Evolutionary conservation across 23 tunicate species (phyloP).

Genomic region (Halocynthia aurantium): DNA sequence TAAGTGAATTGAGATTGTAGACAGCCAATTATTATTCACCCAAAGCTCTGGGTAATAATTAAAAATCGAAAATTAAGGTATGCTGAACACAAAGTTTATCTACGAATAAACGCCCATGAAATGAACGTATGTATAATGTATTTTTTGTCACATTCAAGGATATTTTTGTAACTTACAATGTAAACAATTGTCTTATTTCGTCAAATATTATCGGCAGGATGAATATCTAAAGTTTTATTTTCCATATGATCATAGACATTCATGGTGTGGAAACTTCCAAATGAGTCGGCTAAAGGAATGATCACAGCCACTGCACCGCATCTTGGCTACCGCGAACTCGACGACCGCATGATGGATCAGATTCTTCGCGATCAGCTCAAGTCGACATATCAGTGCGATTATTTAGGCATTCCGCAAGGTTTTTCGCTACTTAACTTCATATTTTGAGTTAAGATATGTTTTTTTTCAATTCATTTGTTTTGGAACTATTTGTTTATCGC

Average conservation of each 20-base stretch:
- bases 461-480: not conserved
- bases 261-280: conserved; percentile 78
- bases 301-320: conserved; percentile 56
- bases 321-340: conserved; percentile 37
- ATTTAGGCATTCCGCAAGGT: conserved; percentile 92
- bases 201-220: not conserved
- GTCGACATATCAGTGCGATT: conserved; percentile 75
- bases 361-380: conserved; percentile 64
- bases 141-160: not conserved
- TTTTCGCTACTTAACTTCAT: not conserved
- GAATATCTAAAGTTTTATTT: not conserved
- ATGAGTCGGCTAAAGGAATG: conserved; percentile 50
- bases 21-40: no score
- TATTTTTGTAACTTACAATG: not conserved
- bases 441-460: not conserved
- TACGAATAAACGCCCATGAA: no score
- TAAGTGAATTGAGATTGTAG: no score
- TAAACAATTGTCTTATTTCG: not conserved
- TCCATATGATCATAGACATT: conserved; percentile 34
- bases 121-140: not conserved
- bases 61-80: no score
- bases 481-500: not conserved
- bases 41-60: no score
- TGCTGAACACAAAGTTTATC: no score
- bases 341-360: conserved; percentile 43